Evolutionary conservation across 1,140 invertebrate species (phyloP), one percentile per base, ranked within the genome.

Genomic region (Bombus superbus): DNA sequence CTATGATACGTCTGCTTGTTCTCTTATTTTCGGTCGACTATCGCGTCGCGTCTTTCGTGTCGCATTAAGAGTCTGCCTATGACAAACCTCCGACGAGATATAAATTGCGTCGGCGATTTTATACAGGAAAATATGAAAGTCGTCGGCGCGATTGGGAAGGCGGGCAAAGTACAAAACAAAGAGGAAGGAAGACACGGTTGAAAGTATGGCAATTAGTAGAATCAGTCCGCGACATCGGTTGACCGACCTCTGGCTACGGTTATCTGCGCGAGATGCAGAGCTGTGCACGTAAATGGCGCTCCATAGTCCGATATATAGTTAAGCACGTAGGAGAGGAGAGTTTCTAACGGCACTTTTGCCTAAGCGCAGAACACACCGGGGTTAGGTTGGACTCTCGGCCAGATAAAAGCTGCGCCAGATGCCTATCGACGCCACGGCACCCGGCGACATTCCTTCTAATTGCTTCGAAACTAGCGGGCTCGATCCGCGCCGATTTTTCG

Each of bases 401-500:
- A 75, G 79, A 79, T 86, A 81, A 81, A 79, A 74, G 77, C 78
- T 35, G 44, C 80, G 66, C n/a, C 40, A 75, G 88, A 89, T 89
- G 38, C 77, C 64, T 82, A 89, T 89, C 88, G 66, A 38, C 40
- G 5, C 25, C 81, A 42, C 57, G 66, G 77, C 66, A 78, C 68
- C 73, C 62, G 57, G 53, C 81, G 86, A 87, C 86, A 85, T 89
- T 87, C 88, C 86, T 87, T 89, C 72, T 89, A 89, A 89, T 89
- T 89, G 88, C 83, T 83, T 85, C 59, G 79, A 59, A 89, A 89
- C 81, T 77, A 77, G 68, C 57, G 76, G 44, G 44, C 53, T 47
- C 71, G 79, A 68, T 86, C 71, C 64, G 47, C 47, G 15, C 9
- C 13, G 57, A 86, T 81, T 86, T 86, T 86, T 86, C 35, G 38